These are phyloP conservation scores for Tolypeutes matacus DNA, from an alignment of 2,797 vertebrate species.

Conservation along the genomic window DNA sequence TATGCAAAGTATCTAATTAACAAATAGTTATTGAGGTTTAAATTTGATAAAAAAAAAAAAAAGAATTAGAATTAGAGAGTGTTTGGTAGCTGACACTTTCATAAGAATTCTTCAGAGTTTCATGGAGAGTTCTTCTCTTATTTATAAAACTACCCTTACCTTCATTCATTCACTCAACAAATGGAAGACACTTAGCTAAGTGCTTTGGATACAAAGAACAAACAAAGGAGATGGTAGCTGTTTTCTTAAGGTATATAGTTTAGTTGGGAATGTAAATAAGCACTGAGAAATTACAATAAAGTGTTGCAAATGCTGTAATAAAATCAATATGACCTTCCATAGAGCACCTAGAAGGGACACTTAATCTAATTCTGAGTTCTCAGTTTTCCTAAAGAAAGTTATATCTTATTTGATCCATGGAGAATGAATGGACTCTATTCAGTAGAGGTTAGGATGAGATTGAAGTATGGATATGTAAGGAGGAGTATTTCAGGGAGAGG, in stretches of 20 bases:
- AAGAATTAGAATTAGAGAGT: constrained; percentile 1
- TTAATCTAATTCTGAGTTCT: neutral
- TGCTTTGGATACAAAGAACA: neutral
- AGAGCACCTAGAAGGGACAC: neutral
- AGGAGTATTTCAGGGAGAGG: neutral
- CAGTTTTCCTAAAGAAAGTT: neutral
- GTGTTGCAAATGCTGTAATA: neutral
- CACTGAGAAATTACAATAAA: neutral
- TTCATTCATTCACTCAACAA: constrained; percentile 3
- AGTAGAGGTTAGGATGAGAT: neutral
- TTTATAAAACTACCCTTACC: neutral
- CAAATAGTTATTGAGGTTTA: constrained; percentile 17
- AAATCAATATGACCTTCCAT: neutral
- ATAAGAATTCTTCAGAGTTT: neutral
- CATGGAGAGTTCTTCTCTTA: neutral
- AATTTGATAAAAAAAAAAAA: neutral
- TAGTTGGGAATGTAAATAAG: neutral
- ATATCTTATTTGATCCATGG: neutral
- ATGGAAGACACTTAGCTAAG: neutral
- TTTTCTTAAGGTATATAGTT: neutral
- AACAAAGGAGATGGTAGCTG: neutral
- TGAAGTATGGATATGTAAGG: neutral
- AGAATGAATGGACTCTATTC: neutral
- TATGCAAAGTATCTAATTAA: neutral
- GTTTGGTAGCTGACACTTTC: neutral